Percentiles rank a stretch among this genome's conserved stretches.
These are phyloP conservation scores for Myotis daubentonii DNA, from an alignment of 2,797 vertebrate genomes.

Conservation along the genomic window DNA sequence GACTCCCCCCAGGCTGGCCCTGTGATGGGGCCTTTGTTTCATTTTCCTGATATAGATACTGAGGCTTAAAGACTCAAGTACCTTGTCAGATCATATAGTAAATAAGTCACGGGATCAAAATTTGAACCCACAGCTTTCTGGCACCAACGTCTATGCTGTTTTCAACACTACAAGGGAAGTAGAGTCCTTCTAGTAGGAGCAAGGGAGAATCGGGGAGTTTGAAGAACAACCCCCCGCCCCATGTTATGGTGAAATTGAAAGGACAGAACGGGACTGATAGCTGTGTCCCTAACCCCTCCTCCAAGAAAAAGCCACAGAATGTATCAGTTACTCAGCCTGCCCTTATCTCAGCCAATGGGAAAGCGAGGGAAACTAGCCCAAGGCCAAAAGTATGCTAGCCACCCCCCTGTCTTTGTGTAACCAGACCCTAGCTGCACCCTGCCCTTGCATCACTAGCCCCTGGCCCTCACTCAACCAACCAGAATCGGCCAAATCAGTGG, in stretches of 20 bases:
- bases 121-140: neutral
- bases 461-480: no score
- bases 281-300: no score
- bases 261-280: no score
- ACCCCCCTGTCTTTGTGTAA: no score
- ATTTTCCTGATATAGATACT: neutral
- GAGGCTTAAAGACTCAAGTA: neutral
- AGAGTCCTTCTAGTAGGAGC: neutral
- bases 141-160: neutral
- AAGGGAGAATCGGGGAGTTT: neutral
- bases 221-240: neutral
- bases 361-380: no score
- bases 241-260: neutral
- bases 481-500: no score
- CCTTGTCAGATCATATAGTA: neutral
- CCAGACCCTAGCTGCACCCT: no score
- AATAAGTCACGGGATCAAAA: neutral
- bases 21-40: neutral
- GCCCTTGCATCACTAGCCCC: no score
- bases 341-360: no score
- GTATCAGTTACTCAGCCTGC: no score
- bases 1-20: neutral
- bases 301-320: no score
- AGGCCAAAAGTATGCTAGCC: no score
- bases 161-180: neutral